phyloP scores from a whole-genome alignment of 2,797 vertebrate genomes.

The Salmo trutta region DNA sequence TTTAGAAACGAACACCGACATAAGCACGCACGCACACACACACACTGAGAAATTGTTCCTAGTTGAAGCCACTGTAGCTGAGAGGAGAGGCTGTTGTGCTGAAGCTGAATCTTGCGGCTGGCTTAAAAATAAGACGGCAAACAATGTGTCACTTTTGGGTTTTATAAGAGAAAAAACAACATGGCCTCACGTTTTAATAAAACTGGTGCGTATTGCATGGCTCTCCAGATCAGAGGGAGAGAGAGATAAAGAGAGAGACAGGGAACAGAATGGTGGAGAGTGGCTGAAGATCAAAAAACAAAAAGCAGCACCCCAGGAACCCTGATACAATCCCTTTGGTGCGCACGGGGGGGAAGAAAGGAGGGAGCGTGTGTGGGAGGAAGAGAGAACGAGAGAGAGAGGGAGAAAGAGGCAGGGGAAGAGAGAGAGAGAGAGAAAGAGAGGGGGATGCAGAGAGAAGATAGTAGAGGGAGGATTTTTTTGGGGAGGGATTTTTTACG shows the following conservation, averaged over 20 bases:
- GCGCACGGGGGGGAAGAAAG: conserved; percentile 21
- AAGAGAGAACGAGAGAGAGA: conserved; percentile 33
- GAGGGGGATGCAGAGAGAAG: conserved; percentile 33
- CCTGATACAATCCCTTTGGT: conserved; percentile 21
- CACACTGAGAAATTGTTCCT: background rate
- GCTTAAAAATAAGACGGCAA: background rate
- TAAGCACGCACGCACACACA: background rate
- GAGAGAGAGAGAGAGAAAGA: conserved; percentile 23
- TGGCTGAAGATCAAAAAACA: background rate
- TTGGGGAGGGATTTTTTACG: conserved; percentile 41
- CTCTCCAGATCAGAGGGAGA: conserved; percentile 21
- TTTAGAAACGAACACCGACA: background rate
- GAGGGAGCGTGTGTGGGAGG: conserved; percentile 17
- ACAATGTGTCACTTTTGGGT: conserved; percentile 20
- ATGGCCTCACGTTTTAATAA: conserved; percentile 22
- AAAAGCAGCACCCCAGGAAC: conserved; percentile 29
- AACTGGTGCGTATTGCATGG: conserved; percentile 20
- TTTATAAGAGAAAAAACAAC: background rate
- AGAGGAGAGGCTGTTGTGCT: background rate
- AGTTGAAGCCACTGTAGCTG: background rate
- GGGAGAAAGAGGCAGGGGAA: conserved; percentile 28
- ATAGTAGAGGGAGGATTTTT: conserved; percentile 12
- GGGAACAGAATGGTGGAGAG: background rate
- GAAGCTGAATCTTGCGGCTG: background rate
- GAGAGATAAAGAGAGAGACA: background rate